Conservation (phyloP, 1,140 invertebrate species). For the Rhagoletis zephyria region DNA sequence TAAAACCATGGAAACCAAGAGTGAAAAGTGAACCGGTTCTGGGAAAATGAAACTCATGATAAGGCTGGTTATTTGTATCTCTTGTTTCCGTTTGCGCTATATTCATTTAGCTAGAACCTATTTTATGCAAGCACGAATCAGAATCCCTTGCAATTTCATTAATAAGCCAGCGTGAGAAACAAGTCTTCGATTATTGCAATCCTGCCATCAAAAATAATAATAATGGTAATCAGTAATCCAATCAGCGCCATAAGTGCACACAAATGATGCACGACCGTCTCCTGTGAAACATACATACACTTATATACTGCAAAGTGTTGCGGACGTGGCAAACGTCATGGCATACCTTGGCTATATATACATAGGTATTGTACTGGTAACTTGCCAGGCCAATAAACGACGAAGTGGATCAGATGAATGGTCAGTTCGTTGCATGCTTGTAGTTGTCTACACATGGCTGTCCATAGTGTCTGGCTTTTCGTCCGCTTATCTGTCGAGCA, state of each 20-base stretch:
- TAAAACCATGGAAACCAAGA: too few relatives aligned
- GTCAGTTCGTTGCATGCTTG: neutral
- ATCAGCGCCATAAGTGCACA: neutral
- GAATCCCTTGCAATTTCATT: neutral
- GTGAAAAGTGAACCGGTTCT: too few relatives aligned
- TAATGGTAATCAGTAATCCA: neutral
- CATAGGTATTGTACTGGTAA: too few relatives aligned
- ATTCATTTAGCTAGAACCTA: too few relatives aligned
- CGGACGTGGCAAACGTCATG: neutral
- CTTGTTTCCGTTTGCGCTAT: too few relatives aligned
- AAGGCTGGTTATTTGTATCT: too few relatives aligned
- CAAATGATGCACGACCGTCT: neutral
- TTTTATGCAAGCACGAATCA: too few relatives aligned
- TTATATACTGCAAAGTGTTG: neutral
- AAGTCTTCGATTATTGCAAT: neutral
- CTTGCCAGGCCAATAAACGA: neutral
- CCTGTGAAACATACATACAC: neutral
- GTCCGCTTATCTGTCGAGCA: neutral
- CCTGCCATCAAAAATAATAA: neutral
- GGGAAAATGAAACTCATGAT: too few relatives aligned
- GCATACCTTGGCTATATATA: too few relatives aligned
- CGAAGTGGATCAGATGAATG: conserved; percentile 17
- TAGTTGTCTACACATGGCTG: neutral
- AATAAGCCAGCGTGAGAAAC: neutral
- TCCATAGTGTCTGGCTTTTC: neutral